phyloP scores from a whole-genome alignment of 2,113 vertebrate genomes.

The Anas platyrhynchos region DNA sequence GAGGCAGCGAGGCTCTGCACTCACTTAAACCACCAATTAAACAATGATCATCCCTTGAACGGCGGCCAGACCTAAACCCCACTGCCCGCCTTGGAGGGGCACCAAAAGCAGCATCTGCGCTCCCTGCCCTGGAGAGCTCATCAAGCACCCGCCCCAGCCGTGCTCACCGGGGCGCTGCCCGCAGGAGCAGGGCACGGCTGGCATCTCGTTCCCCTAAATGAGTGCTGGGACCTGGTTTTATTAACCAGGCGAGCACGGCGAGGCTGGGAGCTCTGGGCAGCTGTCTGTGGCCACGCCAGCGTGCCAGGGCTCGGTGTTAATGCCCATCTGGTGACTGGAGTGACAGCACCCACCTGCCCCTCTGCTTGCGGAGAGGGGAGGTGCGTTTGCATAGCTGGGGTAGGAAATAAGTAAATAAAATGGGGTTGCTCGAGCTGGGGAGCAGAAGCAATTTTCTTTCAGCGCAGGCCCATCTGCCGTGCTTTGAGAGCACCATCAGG shows the following conservation, averaged over 20 bases:
- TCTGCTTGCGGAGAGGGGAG: background rate
- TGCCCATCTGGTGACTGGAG: background rate
- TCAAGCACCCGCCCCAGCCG: background rate
- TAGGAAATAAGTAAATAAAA: background rate
- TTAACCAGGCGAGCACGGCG: background rate
- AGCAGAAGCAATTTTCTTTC: background rate
- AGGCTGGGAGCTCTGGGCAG: background rate
- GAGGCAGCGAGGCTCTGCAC: background rate
- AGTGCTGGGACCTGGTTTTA: background rate
- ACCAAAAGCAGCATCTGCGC: background rate
- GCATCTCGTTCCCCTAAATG: background rate
- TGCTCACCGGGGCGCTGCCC: background rate
- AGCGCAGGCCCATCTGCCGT: background rate
- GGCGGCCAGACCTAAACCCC: background rate
- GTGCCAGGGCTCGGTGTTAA: background rate
- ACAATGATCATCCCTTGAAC: background rate
- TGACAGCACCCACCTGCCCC: background rate
- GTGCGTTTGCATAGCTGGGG: background rate
- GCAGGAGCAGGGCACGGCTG: background rate
- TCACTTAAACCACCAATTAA: background rate
- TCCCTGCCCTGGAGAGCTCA: background rate
- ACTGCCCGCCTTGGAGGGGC: background rate
- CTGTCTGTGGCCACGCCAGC: background rate
- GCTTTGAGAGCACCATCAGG: fast-evolving
- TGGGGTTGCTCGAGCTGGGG: background rate